Base-by-base conservation (phyloP, 2,888 invertebrate species). In the Carterocephalus palaemon region DNA sequence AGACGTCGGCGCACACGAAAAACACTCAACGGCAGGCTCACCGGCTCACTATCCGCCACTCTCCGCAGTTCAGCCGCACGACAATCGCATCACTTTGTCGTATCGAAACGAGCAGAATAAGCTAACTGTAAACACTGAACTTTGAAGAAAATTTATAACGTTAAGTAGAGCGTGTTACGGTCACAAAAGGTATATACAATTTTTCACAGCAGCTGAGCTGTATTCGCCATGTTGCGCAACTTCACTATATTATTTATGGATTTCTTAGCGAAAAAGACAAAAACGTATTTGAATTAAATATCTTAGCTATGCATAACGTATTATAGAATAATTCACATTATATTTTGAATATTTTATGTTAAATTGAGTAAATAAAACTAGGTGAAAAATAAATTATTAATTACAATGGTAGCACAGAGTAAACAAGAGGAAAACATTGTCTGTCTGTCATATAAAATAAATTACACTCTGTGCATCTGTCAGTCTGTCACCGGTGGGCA, bases 191-290 rank as follows among this genome's bases (percentile, higher is more conserved):
- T 57, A 56, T 67, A 65, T 66, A 66, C 57, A 67, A 70, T 67
- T 62, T 69, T 70, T 73, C 70, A 70, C 59, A 83, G 78, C 86
- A 86, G 85, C 86, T 83, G 84, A 81, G 81, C 64, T 53, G 56
- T 69, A 75, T 67, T 76, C 85, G 85, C 85, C 86, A 87, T 87
- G 74, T 87, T 86, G 85, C 82, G 82, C 84, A 84, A 85, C 76
- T 71, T 57, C 53, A 59, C 51, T 54, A 56, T 59, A 52, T 51
- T 55, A 59, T 55, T 50, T 54, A 53, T 19, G 34, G 34, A 28
- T 34, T 29, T 36, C 6, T 10, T 19, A 7, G 17, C 23, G 9
- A 28, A 9, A 36, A 6, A 16, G 8, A 23, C 9, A 15, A 9
- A 2, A 8, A 16, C 8, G 16, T 5, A 16, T 36, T 8, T 10